Evolutionary conservation across 2,113 vertebrate species (phyloP), one percentile per base, ranked within the genome.

Genomic region (Cynoglossus semilaevis): DNA sequence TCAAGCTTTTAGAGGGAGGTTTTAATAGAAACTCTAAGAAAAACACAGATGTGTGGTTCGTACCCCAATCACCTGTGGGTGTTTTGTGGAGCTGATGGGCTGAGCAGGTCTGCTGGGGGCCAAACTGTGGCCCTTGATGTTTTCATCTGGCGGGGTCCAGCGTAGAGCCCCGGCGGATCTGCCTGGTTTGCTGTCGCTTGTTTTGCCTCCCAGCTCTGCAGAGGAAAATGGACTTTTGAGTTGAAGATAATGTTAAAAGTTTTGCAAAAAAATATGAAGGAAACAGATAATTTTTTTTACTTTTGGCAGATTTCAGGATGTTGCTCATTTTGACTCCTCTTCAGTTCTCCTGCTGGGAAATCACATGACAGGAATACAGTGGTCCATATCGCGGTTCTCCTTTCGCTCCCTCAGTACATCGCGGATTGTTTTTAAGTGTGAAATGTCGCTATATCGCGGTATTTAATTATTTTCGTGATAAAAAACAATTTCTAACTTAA

Each of bases 101-200:
- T 34, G 76, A 45, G 49, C 14, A 5, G 51, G 14, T n/a, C 38
- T 49, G 63, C 53, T 87, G 17, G 91, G 91, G 22, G 60, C 82
- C 1, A 90, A 91, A 67, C 82, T 90, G 82, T 88, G 85, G 17
- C 59, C 57, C 72, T 88, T 85, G 41, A 57, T 4, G 12, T 46
- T 41, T 60, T 89, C 84, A 7, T 84, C 81, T 0, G 83, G 81
- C 35, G 85, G 29, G 1, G 8, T 70, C 90, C 90, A 92, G 49
- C 87, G 86, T 11, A 92, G 70, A 0, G 69, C 85, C 2, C 88
- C 78, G 1, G 91, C 76, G 34, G 91, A 90, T 79, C 86, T 79
- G 75, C 87, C 89, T 75, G 86, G 87, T 7, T 65, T 74, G 40
- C n/a, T 14, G 34, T 16, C 44, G 55, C n/a, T n/a, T n/a, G n/a